Base-by-base conservation (phyloP, 2,888 invertebrate genomes). In the Rotaria magnacalcarata region DNA sequence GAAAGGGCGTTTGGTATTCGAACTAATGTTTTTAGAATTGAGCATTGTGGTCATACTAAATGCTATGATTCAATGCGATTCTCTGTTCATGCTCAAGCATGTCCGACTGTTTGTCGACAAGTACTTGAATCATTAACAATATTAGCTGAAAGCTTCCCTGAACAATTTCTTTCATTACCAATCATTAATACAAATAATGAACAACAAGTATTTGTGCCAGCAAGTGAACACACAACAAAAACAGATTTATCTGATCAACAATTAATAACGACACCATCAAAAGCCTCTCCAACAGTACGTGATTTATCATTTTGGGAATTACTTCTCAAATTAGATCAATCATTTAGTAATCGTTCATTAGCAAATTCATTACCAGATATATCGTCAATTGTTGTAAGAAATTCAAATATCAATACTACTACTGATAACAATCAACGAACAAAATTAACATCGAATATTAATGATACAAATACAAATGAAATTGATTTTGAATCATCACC, bases 141-240 rank as follows among this genome's bases (percentile, higher is more conserved):
- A 34, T 91, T 96, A 88, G 95, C 95, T 2, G 95, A 95, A 90
- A 93, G 94, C 89, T 95, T 95, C 90, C 94, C 95, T 5, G 93
- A 93, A 85, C 94, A 94, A 88, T 94, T 95, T 89, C 92, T 95
- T 87, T 95, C 95, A 11, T 74, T 87, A 34, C 58, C 41, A 34
- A 1, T 43, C n/a, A n/a, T n/a, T n/a, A n/a, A n/a, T n/a, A n/a
- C n/a, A 27, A 50, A 8, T 84, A 21, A 58, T 50, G 50, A 50
- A 24, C 11, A 58, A 58, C 58, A n/a, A 21, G 6, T 5, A 58
- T 7, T n/a, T 41, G 11, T 85, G n/a, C n/a, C n/a, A n/a, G n/a
- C n/a, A n/a, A n/a, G n/a, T n/a, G n/a, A n/a, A n/a, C n/a, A n/a
- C n/a, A n/a, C n/a, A n/a, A n/a, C n/a, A n/a, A n/a, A n/a, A n/a